Conservation (phyloP, 2,113 vertebrate genomes). For the Nerophis ophidion region DNA sequence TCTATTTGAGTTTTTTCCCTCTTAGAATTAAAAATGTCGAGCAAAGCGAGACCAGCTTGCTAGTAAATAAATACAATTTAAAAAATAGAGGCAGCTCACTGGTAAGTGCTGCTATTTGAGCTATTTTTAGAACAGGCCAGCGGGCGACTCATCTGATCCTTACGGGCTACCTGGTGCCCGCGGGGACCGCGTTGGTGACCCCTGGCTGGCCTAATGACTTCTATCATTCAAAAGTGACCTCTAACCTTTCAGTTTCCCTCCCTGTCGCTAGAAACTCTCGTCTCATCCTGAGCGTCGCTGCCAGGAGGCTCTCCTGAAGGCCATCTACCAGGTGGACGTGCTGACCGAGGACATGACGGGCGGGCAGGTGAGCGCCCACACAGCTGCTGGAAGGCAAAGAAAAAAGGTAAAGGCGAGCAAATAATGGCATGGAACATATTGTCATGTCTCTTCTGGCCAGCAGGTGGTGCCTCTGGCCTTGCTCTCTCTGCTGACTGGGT, state of each 20-base stretch:
- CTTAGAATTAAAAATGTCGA: no score
- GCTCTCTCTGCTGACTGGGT: conserved; percentile 61
- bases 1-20: no score
- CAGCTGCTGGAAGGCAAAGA: conserved; percentile 38
- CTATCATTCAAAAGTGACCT: not conserved
- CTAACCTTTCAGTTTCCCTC: not conserved
- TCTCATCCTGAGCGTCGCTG: conserved; percentile 46
- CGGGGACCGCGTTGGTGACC: no score
- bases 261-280: conserved; percentile 61
- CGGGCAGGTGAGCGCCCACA: conserved; percentile 51
- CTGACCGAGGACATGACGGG: conserved; percentile 49
- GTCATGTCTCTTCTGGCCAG: not conserved
- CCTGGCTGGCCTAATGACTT: no score
- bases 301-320: conserved; percentile 67
- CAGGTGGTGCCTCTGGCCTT: conserved; percentile 72
- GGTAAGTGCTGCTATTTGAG: no score
- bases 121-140: no score
- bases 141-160: no score
- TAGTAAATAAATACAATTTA: no score
- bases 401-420: conserved; percentile 48
- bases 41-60: no score
- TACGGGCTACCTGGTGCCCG: no score
- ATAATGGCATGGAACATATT: not conserved
- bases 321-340: conserved; percentile 57
- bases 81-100: no score